These are phyloP conservation scores for Paracentrotus lividus DNA, from an alignment of 53 echinoderm and acorn worm species.

Conservation along the genomic window DNA sequence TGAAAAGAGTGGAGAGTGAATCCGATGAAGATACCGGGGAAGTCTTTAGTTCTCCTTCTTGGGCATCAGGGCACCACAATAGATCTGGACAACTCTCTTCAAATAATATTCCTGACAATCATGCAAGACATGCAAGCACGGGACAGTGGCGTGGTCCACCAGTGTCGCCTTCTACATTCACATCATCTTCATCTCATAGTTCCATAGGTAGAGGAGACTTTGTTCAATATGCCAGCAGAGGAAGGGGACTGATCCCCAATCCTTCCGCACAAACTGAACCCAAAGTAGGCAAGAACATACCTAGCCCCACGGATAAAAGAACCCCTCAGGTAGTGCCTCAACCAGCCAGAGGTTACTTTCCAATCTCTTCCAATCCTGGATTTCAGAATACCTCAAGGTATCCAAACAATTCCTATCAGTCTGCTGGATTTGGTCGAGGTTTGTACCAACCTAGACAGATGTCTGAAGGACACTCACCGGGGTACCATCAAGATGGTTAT, in stretches of 20 bases:
- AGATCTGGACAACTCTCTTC: not conserved
- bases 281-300: not conserved
- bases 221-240: slow-evolving; percentile 25
- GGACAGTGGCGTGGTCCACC: not conserved
- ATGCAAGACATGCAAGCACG: not conserved
- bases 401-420: not conserved
- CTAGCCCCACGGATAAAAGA: not conserved
- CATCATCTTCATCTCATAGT: slow-evolving; percentile 7
- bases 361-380: not conserved
- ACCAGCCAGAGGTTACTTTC: not conserved
- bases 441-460: slow-evolving; percentile 5
- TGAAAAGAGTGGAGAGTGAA: not conserved
- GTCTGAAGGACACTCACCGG: not conserved
- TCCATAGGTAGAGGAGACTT: slow-evolving; percentile 2
- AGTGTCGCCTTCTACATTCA: no score
- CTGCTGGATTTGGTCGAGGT: slow-evolving; percentile 39
- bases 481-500: not conserved
- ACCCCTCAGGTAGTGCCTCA: not conserved
- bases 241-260: slow-evolving; percentile 14
- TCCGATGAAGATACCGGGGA: slow-evolving; percentile 52
- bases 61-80: slow-evolving; percentile 18
- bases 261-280: not conserved
- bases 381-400: not conserved
- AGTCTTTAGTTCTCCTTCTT: slow-evolving; percentile 17
- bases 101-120: not conserved